Conservation (phyloP, 1,140 invertebrate genomes). For the Batillaria attramentaria region DNA sequence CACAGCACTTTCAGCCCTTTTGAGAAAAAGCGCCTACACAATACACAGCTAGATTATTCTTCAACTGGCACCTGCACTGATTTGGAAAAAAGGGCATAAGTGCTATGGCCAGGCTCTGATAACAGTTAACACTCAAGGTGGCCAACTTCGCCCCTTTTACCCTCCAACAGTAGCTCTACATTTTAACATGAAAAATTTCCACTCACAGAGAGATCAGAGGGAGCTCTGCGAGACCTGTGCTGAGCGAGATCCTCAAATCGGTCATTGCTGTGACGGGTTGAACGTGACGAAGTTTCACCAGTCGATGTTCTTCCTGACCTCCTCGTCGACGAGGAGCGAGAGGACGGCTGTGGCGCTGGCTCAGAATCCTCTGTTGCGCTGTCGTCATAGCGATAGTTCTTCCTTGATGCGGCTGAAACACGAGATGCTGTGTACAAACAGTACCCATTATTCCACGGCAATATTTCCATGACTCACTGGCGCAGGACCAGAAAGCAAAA, state of each 20-base stretch:
- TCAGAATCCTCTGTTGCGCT: constrained; percentile 39
- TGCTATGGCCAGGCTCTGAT: no score
- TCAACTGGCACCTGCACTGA: no score
- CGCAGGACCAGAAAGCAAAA: no score
- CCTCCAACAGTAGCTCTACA: no score
- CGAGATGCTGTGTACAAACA: background rate
- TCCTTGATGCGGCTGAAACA: background rate
- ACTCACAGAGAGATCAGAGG: constrained; percentile 66
- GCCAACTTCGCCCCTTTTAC: no score
- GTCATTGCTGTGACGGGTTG: constrained; percentile 23
- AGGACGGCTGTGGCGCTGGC: background rate
- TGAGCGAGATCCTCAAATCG: constrained; percentile 32
- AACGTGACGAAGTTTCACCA: constrained; percentile 13
- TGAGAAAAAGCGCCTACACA: no score
- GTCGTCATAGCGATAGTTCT: constrained; percentile 13
- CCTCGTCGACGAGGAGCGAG: constrained; percentile 1
- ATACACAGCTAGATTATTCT: no score
- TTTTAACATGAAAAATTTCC: background rate
- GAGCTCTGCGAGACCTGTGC: constrained; percentile 51
- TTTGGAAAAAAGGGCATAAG: no score
- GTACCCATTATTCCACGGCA: no score
- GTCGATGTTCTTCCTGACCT: constrained; percentile 18
- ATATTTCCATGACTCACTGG: no score
- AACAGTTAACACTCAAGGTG: no score
- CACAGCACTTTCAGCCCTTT: no score